Evolutionary conservation across 1,140 invertebrate genomes (phyloP).

Genomic region (Brachionus asplanchnoidis): DNA sequence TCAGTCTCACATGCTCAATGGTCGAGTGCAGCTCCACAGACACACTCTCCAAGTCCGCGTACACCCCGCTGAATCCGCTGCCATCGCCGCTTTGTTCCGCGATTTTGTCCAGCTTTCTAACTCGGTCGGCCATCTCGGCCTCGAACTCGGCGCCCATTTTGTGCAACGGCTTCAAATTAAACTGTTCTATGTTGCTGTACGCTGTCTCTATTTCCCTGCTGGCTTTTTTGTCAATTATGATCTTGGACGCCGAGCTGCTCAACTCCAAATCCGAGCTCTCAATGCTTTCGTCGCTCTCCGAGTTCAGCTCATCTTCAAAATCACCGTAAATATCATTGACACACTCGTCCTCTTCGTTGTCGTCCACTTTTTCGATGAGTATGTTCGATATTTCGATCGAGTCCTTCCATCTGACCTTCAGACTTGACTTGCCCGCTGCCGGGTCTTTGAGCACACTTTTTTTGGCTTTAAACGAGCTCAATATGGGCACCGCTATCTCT

Average conservation of each 20-base stretch:
- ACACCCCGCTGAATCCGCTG: neutral
- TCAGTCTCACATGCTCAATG: slow-evolving; percentile 21
- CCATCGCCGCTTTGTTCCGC: neutral
- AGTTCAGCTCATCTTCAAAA: neutral
- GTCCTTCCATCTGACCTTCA: slow-evolving; percentile 40
- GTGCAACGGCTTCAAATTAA: slow-evolving; percentile 18
- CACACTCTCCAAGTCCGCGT: neutral
- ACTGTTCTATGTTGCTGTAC: neutral
- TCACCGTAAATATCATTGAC: slow-evolving; percentile 32
- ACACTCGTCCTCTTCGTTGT: slow-evolving; percentile 13
- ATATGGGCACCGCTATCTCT: neutral
- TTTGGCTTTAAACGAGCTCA: neutral
- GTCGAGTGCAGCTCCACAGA: slow-evolving; percentile 9
- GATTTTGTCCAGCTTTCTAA: neutral
- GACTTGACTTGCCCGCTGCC: neutral
- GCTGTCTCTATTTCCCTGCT: neutral
- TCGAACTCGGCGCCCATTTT: slow-evolving; percentile 22
- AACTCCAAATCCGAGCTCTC: slow-evolving; percentile 13
- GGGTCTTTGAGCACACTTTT: slow-evolving; percentile 10
- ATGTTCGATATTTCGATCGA: slow-evolving; percentile 38
- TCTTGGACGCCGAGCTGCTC: neutral
- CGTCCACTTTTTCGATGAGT: neutral
- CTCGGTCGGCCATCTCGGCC: neutral
- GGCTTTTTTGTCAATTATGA: neutral
- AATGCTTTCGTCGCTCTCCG: neutral